Evolutionary conservation across 2,888 invertebrate species (phyloP).

Genomic region (Laothoe populi): DNA sequence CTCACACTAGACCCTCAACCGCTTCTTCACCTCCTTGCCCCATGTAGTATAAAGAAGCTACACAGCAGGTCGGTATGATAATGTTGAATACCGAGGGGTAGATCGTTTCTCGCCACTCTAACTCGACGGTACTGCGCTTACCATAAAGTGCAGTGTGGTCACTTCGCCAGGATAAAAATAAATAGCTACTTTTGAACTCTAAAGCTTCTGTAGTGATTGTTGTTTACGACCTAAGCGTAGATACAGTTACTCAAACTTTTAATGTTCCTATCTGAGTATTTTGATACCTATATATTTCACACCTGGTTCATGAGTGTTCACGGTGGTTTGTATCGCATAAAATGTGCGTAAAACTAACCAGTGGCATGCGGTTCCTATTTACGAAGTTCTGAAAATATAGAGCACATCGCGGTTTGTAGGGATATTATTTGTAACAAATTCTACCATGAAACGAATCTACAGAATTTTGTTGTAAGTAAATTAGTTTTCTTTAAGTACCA

Average conservation of each 20-base stretch:
- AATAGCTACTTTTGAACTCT: no score
- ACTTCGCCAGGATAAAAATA: no score
- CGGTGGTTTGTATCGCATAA: not conserved
- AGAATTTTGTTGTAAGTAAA: not conserved
- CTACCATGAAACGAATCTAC: not conserved
- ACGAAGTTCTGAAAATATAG: not conserved
- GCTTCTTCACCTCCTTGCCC: no score
- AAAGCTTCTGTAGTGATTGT: not conserved
- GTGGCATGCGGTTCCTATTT: not conserved
- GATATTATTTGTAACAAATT: not conserved
- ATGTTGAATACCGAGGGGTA: no score
- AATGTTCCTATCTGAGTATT: not conserved
- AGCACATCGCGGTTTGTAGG: not conserved
- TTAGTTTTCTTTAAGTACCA: no score
- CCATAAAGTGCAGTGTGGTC: no score
- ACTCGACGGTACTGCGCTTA: no score
- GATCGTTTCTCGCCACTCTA: no score
- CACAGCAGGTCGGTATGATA: no score
- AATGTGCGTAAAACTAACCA: constrained; percentile 6
- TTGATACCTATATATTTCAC: constrained; percentile 6
- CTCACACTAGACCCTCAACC: no score
- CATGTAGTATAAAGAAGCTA: no score
- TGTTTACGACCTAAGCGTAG: not conserved
- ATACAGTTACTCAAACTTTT: not conserved
- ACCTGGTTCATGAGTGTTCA: constrained; percentile 3